Evolutionary conservation across 2,888 invertebrate genomes (phyloP), one percentile per base, ranked within the genome.

Genomic region (Endomychus coccineus): DNA sequence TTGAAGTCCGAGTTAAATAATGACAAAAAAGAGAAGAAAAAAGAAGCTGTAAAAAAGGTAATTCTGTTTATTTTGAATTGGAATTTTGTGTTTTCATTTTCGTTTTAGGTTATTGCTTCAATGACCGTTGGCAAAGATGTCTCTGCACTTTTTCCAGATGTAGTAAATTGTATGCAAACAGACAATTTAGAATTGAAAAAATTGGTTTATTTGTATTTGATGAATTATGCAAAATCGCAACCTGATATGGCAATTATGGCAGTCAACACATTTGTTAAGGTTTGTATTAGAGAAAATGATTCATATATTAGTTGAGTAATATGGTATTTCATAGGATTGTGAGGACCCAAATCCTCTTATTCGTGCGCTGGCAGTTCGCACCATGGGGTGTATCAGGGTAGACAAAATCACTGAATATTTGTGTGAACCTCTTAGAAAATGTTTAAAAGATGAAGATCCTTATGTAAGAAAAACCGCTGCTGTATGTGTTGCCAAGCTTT

Each of bases 101-200:
- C 24, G 12, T 45, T 62, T 36, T 52, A 95, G 84, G 97, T 98
- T 12, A 98, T 98, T 61, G 98, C 98, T 14, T 95, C 95, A 43
- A 98, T 99, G 98, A 98, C 98, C 4, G 98, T 99, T 13, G 98
- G 98, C 34, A 98, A 98, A 73, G 98, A 98, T 77, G 98, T 99
- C 1, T 89, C 89, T 0, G 95, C 97, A 1, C 70, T 98, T 10
- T 99, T 99, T 63, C 97, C 98, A 0, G 98, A 99, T 64, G 98
- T 99, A 1, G 96, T 99, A 16, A 98, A 98, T 69, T 98, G 98
- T 65, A 98, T 99, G 97, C 98, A 98, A 71, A 99, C 98, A 0
- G 98, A 98, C 64, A 99, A 98, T 68, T 71, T 98, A 60, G 98
- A 98, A 66, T 69, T 99, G 52, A 98, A 98, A 71, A 99, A 99